Evolutionary conservation across 2,113 vertebrate species (phyloP), one percentile per base, ranked within the genome.

Genomic region (Pollimyrus isidori): DNA sequence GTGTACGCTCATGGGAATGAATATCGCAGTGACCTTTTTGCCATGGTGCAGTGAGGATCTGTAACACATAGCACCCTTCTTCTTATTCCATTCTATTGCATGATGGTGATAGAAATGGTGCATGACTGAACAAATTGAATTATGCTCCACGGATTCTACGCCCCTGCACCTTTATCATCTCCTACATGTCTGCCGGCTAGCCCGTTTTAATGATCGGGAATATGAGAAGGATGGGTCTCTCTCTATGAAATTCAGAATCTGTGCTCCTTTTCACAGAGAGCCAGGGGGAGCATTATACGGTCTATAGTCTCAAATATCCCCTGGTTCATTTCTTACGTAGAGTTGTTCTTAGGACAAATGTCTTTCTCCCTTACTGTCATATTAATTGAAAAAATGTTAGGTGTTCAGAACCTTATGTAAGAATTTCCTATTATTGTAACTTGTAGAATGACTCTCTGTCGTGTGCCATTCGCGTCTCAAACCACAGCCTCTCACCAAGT

Each of bases 81-180:
- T 76, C 35, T 42, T 42, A 76, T 39, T 76, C 69, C 35, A 15
- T 39, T 76, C 35, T 35, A n/a, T n/a, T 39, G 69, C 19, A 80
- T 13, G 35, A 42, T 80, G 35, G 73, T 19, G 73, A 42, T 80
- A 7, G 35, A 80, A 42, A 42, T n/a, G 15, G 73, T 80, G 73
- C 73, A 80, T 42, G 73, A 80, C 73, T 80, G 73, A 80, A 80
- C 73, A 80, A 80, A 80, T 42, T 80, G 73, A 42, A 80, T 80
- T 80, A 80, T 42, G 73, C 73, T 80, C 30, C 73, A 80, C 17
- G 73, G 73, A 80, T 80, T 80, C 30, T 80, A 35, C 5, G 30
- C 73, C 73, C 15, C 35, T 42, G 35, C 39, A 15, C 73, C 35
- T 80, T 42, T 42, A 42, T 19, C 17, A 19, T 42, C 35, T 42